Conservation (phyloP, 2,888 invertebrate species). For the Endomychus coccineus region DNA sequence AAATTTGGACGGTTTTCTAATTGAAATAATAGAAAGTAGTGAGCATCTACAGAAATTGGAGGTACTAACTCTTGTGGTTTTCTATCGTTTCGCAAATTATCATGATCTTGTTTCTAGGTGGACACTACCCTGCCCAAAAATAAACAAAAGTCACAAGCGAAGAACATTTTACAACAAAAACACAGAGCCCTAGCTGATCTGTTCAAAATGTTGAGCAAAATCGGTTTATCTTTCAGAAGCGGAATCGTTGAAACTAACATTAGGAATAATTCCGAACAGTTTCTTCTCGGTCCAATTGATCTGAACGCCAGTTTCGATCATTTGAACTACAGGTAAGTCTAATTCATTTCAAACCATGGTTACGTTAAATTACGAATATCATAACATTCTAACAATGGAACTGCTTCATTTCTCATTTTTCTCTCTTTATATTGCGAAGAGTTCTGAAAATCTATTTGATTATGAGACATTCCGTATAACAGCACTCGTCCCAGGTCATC, state of each 20-base stretch:
- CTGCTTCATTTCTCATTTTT: no score
- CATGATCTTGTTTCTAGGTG: slow-evolving; percentile 41
- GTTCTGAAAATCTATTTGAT: no score
- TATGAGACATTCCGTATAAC: no score
- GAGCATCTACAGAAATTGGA: slow-evolving; percentile 60
- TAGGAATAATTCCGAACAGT: slow-evolving; percentile 51
- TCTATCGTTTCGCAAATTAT: not conserved
- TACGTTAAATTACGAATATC: slow-evolving; percentile 2
- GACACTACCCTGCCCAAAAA: slow-evolving; percentile 54
- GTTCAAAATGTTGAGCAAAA: slow-evolving; percentile 66
- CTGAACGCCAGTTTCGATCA: slow-evolving; percentile 51
- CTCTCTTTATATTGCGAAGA: no score
- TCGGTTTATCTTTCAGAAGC: slow-evolving; percentile 75
- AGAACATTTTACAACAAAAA: slow-evolving; percentile 77
- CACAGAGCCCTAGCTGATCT: slow-evolving; percentile 78
- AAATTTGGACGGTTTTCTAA: slow-evolving; percentile 58
- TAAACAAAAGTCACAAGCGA: slow-evolving; percentile 72
- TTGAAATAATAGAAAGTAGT: slow-evolving; percentile 59
- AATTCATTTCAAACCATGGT: not conserved
- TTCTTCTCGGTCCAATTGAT: slow-evolving; percentile 63
- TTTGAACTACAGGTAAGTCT: slow-evolving; percentile 42
- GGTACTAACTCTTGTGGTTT: slow-evolving; percentile 37
- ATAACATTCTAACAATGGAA: no score
- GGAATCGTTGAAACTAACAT: slow-evolving; percentile 60
- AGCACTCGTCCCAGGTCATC: no score